Evolutionary conservation across 2,888 invertebrate species (phyloP).

Genomic region (Amphipyra berbera): DNA sequence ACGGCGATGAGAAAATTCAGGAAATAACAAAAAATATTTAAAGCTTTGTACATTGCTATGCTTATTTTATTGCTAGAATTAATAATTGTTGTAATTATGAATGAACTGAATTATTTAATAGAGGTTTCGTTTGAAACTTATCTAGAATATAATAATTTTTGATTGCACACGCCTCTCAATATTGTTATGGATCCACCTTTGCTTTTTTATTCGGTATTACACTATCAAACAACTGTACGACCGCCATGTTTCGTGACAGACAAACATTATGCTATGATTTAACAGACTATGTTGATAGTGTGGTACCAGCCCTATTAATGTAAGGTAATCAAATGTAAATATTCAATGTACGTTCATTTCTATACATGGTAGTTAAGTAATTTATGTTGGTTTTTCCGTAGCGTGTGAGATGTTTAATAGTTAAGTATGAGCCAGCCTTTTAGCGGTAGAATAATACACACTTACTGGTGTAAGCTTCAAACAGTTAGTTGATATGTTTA

Average conservation of each 20-base stretch:
- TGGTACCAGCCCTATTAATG: constrained; percentile 50
- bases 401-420: constrained; percentile 64
- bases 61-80: constrained; percentile 61
- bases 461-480: constrained; percentile 35
- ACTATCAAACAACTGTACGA: constrained; percentile 27
- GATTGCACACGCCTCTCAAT: constrained; percentile 55
- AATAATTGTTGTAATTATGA: constrained; percentile 69
- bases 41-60: constrained; percentile 72
- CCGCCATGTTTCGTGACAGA: constrained; percentile 6
- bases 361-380: constrained; percentile 66
- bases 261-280: constrained; percentile 15
- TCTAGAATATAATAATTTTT: constrained; percentile 51
- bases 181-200: constrained; percentile 47
- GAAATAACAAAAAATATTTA: constrained; percentile 67
- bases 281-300: constrained; percentile 31
- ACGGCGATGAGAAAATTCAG: constrained; percentile 57
- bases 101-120: constrained; percentile 68
- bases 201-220: constrained; percentile 55
- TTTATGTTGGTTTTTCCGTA: constrained; percentile 76
- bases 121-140: constrained; percentile 60
- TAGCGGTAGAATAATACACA: constrained; percentile 53
- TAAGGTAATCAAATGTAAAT: constrained; percentile 76
- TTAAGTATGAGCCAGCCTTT: constrained; percentile 70
- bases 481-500: constrained; percentile 35
- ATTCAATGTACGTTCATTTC: constrained; percentile 72